Evolutionary conservation across 1,140 invertebrate genomes (phyloP).

Genomic region (Bombus confusus): DNA sequence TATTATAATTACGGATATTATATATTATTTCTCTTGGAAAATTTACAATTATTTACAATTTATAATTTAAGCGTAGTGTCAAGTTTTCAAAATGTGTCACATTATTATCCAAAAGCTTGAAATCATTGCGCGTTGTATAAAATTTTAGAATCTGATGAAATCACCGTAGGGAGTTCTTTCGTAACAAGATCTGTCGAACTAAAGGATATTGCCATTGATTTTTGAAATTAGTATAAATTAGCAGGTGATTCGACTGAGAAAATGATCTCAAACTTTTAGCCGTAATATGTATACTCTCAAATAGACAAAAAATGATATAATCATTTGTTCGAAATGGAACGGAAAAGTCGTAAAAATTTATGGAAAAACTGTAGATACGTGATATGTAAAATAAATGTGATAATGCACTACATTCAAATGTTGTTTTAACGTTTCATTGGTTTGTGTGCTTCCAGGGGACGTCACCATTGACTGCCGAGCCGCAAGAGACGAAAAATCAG

Average conservation of each 20-base stretch:
- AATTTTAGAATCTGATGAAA: background rate
- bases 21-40: background rate
- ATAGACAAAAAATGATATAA: background rate
- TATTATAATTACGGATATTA: background rate
- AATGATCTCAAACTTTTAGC: background rate
- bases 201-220: too few relatives aligned
- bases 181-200: too few relatives aligned
- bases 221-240: background rate
- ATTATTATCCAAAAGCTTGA: background rate
- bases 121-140: background rate
- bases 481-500: slow-evolving; percentile 72
- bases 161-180: background rate
- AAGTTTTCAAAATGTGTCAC: background rate
- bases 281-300: background rate
- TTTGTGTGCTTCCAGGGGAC: slow-evolving; percentile 69
- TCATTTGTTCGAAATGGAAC: background rate
- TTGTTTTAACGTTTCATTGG: slow-evolving; percentile 6
- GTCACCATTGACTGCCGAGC: slow-evolving; percentile 67
- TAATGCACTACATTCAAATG: background rate
- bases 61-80: background rate
- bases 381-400: too few relatives aligned
- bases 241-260: background rate
- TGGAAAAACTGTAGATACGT: background rate
- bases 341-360: background rate
- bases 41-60: background rate